These are phyloP conservation scores for Apis laboriosa DNA, from an alignment of 1,140 invertebrate genomes.

Conservation along the genomic window DNA sequence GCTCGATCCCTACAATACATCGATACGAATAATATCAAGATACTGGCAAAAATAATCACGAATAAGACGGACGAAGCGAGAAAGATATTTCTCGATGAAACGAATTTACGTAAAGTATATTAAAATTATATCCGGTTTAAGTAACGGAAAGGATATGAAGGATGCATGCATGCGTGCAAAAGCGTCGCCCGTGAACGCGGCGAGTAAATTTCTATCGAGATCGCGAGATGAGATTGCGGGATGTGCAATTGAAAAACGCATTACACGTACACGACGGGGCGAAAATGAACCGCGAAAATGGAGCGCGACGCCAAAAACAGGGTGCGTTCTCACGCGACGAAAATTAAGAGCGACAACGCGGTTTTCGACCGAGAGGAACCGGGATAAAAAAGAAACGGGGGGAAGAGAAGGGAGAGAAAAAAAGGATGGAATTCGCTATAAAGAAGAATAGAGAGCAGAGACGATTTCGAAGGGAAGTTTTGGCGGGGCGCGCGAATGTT, in stretches of 20 bases:
- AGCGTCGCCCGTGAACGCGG: neutral
- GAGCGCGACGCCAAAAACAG: constrained; percentile 61
- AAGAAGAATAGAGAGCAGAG: neutral
- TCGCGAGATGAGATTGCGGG: no score
- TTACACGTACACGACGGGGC: constrained; percentile 47
- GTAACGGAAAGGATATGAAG: constrained; percentile 37
- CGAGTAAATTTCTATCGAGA: constrained; percentile 44
- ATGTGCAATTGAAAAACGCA: constrained; percentile 59
- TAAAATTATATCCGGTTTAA: constrained; percentile 65
- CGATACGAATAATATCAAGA: no score
- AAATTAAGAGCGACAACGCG: constrained; percentile 62
- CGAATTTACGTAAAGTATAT: constrained; percentile 66
- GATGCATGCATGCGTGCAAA: neutral
- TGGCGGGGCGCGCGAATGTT: neutral
- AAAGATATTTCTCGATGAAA: constrained; percentile 51
- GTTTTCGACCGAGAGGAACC: constrained; percentile 40
- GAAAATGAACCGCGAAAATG: constrained; percentile 40
- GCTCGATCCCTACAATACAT: no score
- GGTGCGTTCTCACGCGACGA: constrained; percentile 47
- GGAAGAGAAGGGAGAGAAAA: no score
- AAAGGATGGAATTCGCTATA: no score
- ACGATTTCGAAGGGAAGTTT: constrained; percentile 7
- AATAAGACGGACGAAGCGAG: neutral
- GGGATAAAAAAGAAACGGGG: constrained; percentile 8
- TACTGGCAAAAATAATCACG: no score